Percentiles rank a stretch among this genome's conserved stretches.
phyloP scores from a whole-genome alignment of 2,113 vertebrate species.

The Misgurnus mizolepis region DNA sequence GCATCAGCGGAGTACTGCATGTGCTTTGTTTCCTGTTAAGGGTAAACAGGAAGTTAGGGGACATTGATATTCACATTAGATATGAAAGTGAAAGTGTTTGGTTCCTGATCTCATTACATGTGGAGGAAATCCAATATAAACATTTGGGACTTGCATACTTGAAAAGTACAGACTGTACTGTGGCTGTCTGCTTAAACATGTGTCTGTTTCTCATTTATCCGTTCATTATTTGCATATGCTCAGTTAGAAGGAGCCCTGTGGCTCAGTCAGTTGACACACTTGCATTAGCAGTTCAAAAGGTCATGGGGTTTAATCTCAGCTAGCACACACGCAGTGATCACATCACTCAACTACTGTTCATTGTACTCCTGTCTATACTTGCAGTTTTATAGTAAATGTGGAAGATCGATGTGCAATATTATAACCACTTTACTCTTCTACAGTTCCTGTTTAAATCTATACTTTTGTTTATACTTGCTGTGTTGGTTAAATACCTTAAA shows the following conservation, averaged over 20 bases:
- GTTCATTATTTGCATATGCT: not conserved
- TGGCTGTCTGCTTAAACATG: not conserved
- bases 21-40: not conserved
- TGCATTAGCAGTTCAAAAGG: too few species aligned
- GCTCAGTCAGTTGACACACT: too few species aligned
- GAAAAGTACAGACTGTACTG: not conserved
- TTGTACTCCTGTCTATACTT: too few species aligned
- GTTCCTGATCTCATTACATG: not conserved
- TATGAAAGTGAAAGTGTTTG: conserved; percentile 31
- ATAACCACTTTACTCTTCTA: too few species aligned
- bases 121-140: not conserved
- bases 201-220: conserved; percentile 11
- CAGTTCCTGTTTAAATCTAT: too few species aligned
- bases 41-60: conserved; percentile 42
- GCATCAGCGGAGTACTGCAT: not conserved
- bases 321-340: too few species aligned
- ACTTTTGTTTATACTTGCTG: too few species aligned
- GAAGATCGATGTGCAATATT: too few species aligned
- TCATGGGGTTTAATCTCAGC: too few species aligned
- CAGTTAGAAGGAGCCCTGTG: not conserved
- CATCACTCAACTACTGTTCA: too few species aligned
- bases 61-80: not conserved
- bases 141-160: not conserved
- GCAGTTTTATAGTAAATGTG: too few species aligned
- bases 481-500: too few species aligned